Evolutionary conservation across 2,797 vertebrate species (phyloP), one percentile per base, ranked within the genome.

Genomic region (Gallirallus australis): DNA sequence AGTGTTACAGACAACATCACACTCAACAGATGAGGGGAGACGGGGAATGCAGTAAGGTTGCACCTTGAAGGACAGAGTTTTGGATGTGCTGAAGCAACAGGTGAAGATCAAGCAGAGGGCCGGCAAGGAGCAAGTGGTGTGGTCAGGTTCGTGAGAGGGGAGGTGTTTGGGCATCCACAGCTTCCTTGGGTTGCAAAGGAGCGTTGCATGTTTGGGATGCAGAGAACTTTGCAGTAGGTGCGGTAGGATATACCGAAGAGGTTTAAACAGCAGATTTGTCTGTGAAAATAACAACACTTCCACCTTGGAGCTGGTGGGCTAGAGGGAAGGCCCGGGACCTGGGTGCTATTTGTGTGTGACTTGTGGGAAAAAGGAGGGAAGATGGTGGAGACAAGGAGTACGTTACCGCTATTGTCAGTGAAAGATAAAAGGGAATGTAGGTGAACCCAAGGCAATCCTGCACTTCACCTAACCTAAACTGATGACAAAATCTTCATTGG

Each of bases 1-100:
- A 23, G 23, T 7, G 5, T 9, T 27, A 24, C 23, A 35, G 42
- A n/a, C 39, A 31, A 25, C 7, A 6, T 0, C 0, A 3, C 14
- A 30, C 18, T 87, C 30, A 42, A 6, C 4, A 33, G 82, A 61
- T 42, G 60, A 85, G 28, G 9, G 19, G 23, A 20, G 50, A 7
- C 8, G 5, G 39, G 27, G 8, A 63, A 31, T 9, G 11, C 19
- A 21, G 47, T 52, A 28, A 60, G 18, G 28, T 3, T 68, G 69
- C 31, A 45, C 65, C 28, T 68, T 18, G 40, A 64, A 45, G 33
- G 52, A 7, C 10, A 45, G 31, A 31, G 45, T 12, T 53, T 76
- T 3, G 12, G 40, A 39, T 25, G 11, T 84, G 28, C 27, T 10
- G 39, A 37, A 82, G 35, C 19, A 80, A 37, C 48, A 48, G 27